Percentiles rank a stretch among this genome's conserved stretches.
phyloP scores from a whole-genome alignment of 2,888 invertebrate genomes.

The Lottia scabra region DNA sequence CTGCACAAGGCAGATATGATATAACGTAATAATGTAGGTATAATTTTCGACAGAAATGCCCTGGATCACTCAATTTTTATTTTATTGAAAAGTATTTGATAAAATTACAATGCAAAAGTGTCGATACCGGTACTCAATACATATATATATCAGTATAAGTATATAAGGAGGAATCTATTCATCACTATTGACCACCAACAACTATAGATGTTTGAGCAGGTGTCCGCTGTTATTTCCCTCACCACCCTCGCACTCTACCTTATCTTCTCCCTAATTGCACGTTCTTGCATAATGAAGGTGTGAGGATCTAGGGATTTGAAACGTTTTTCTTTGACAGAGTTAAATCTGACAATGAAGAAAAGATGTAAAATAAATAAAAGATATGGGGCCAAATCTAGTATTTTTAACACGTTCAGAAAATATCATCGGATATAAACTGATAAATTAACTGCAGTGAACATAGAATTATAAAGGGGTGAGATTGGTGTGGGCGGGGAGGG shows the following conservation, averaged over 20 bases:
- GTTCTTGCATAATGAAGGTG: neutral
- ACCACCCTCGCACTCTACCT: neutral
- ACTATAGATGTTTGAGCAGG: neutral
- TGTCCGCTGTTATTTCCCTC: neutral
- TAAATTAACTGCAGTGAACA: neutral
- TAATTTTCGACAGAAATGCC: too few species aligned
- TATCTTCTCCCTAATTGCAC: neutral
- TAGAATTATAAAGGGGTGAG: too few species aligned
- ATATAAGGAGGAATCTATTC: too few species aligned
- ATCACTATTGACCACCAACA: too few species aligned
- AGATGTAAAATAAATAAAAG: conserved; percentile 1
- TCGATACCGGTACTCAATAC: too few species aligned
- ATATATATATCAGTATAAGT: too few species aligned
- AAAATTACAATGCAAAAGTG: too few species aligned
- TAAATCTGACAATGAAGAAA: neutral
- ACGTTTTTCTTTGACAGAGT: neutral
- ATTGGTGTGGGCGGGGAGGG: neutral
- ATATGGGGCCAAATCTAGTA: neutral
- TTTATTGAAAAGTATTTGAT: too few species aligned
- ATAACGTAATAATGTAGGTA: too few species aligned
- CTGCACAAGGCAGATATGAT: too few species aligned
- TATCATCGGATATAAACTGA: neutral
- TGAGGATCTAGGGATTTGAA: neutral
- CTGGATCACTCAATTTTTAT: too few species aligned
- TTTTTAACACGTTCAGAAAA: neutral